Base-by-base conservation (phyloP, 2,113 vertebrate genomes). In the Epinephelus fuscoguttatus region DNA sequence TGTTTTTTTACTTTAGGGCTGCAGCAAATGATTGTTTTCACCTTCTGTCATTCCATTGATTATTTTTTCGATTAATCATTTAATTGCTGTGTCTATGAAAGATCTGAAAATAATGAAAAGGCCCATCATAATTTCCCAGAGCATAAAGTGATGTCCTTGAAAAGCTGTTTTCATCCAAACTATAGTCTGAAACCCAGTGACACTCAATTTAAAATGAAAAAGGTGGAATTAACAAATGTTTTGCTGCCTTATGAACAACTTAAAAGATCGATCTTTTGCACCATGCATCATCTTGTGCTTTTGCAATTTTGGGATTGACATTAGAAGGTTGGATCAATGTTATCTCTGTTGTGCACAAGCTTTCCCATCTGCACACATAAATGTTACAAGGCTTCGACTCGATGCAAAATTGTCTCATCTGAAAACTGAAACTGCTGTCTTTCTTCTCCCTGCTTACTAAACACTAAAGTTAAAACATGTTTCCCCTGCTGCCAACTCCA, bases 371-470 rank as follows among this genome's bases (percentile, higher is more conserved):
- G 25, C 23, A 12, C 0, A 12, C 15, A 40, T 9, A 4, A 15
- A 6, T 57, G 10, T 21, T 11, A 56, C 25, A 10, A 23, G 15
- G 8, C 40, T 67, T 21, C 21, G 49, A 62, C n/a, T 23, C n/a
- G 6, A 42, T 49, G 14, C 1, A 5, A 4, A 45, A 4, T 12
- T 12, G 7, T 72, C 13, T 61, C 49, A 66, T 21, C 19, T 49
- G 9, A 55, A 49, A 66, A 49, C 42, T n/a, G 23, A 80, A 64
- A 89, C 68, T 11, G 23, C 12, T 18, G 13, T 78, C 61, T 50
- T 47, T 78, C 45, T 37, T 70, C 27, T 62, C 33, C 47, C 10
- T 67, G 64, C 81, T 83, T 75, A 79, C 42, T 13, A 18, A 80
- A 52, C 21, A n/a, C 11, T 70, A 69, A 19, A n/a, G 40, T 21